A percentile compares a stretch with the other conserved stretches of the same genome.
These are phyloP conservation scores for Molossus molossus DNA, from an alignment of 2,797 vertebrate species.

Conservation along the genomic window DNA sequence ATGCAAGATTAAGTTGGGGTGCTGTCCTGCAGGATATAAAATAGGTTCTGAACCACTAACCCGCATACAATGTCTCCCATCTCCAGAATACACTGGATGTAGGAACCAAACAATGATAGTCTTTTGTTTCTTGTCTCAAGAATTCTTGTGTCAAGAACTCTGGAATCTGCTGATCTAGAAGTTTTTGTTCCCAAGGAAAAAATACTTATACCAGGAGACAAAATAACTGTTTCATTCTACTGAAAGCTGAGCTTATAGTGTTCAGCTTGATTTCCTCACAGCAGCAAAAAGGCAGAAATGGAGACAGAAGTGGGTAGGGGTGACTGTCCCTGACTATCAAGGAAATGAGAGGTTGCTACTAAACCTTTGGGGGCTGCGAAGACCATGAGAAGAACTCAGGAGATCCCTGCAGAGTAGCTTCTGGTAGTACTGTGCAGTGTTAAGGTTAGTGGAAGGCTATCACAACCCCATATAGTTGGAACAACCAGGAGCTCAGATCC, in stretches of 20 bases:
- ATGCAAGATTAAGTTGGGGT: background rate
- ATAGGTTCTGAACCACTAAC: background rate
- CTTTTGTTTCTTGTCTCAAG: background rate
- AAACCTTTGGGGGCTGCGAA: background rate
- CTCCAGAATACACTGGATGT: background rate
- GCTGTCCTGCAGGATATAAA: background rate
- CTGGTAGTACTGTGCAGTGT: background rate
- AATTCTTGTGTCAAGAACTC: conserved; percentile 23
- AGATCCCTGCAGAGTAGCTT: background rate
- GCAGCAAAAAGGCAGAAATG: background rate
- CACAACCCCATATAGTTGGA: background rate
- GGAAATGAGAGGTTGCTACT: background rate
- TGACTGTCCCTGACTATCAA: background rate
- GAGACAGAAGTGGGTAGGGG: background rate
- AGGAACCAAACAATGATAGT: background rate
- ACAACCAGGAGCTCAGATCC: background rate
- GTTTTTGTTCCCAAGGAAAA: background rate
- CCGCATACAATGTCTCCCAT: background rate
- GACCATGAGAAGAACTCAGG: background rate
- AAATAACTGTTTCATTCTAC: background rate
- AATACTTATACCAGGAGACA: conserved; percentile 9
- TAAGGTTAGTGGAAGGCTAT: background rate
- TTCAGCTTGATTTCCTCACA: background rate
- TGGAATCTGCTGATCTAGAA: background rate
- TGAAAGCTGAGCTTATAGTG: conserved; percentile 11